Evolutionary conservation across 2,113 vertebrate species (phyloP), one percentile per base, ranked within the genome.

Genomic region (Ctenodactylus gundi): DNA sequence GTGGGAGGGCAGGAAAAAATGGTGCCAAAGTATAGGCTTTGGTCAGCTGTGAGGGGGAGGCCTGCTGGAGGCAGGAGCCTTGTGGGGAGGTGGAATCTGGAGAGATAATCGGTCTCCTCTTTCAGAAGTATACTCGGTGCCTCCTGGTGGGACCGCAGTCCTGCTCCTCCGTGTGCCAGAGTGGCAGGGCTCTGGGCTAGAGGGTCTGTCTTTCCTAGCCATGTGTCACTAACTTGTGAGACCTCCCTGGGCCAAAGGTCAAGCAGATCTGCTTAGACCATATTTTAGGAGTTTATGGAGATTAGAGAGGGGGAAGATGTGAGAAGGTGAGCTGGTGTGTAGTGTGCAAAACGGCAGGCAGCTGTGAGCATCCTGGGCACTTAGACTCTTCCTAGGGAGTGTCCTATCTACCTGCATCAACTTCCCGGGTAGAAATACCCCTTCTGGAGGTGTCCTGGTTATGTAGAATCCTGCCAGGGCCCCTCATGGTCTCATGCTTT

Each of bases 401-500:
- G 64, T 86, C 23, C 36, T 58, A 0, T 68, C 46, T 14, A 46
- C 39, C 60, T 57, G 18, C 12, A 29, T 15, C 64, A 18, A 0
- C 39, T 41, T 78, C 39, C 27, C 49, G 23, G 46, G 34, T 41
- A 60, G 78, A 23, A 13, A 82, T 65, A 21, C 41, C 31, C 20
- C 41, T 88, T 51, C 57, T 75, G 14, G 27, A 57, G 76, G 36
- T 31, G 25, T 23, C 53, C 18, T 10, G 41, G 23, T 31, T 15
- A 5, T 3, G 0, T 1, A 57, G 76, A 73, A 27, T 29, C 67
- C 73, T 7, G 23, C 10, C 1, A 3, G 3, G 36, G 9, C 20
- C 2, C 11, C 11, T 29, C 3, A 0, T 4, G 18, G 57, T 29
- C 55, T 53, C 39, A 1, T 34, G 34, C 12, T 10, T 82, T 4